phyloP scores from a whole-genome alignment of 2,113 vertebrate species.

The Aix galericulata region DNA sequence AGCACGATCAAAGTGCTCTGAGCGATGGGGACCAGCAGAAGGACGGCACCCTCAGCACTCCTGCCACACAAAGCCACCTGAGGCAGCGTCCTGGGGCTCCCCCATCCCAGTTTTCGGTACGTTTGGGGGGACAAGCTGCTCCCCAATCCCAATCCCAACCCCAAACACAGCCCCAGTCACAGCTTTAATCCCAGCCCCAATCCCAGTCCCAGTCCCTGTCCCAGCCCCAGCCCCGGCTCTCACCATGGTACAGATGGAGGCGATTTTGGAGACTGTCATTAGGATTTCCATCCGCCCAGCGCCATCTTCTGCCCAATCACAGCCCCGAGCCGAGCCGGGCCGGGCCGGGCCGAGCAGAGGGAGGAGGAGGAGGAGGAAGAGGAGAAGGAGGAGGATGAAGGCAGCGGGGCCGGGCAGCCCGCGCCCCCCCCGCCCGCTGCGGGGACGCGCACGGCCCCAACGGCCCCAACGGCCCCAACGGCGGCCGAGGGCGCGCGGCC shows the following conservation, averaged over 20 bases:
- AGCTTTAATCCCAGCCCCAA: no score
- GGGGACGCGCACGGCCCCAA: neutral
- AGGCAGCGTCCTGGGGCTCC: neutral
- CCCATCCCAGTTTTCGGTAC: neutral
- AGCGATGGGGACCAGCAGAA: neutral
- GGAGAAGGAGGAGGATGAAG: no score
- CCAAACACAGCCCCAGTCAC: no score
- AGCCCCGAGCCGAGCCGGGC: constrained; percentile 63
- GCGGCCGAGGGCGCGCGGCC: neutral
- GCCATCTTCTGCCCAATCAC: constrained; percentile 92
- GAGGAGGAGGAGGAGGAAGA: neutral
- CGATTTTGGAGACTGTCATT: constrained; percentile 98
- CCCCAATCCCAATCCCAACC: no score
- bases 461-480: neutral
- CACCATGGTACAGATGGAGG: constrained; percentile 99
- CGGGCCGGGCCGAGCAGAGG: constrained; percentile 34
- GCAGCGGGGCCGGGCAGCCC: neutral
- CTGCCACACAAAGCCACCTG: fast-evolving
- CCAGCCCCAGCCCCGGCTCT: no score
- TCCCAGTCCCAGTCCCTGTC: no score
- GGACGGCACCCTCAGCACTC: neutral
- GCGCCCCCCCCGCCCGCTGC: neutral
- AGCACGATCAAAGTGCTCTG: neutral
- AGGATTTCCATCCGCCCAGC: constrained; percentile 97
- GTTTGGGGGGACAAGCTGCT: fast-evolving